Percentiles rank a stretch among this genome's conserved stretches.
Conservation (phyloP, 2,113 vertebrate genomes). For the Aegotheles bennettii region DNA sequence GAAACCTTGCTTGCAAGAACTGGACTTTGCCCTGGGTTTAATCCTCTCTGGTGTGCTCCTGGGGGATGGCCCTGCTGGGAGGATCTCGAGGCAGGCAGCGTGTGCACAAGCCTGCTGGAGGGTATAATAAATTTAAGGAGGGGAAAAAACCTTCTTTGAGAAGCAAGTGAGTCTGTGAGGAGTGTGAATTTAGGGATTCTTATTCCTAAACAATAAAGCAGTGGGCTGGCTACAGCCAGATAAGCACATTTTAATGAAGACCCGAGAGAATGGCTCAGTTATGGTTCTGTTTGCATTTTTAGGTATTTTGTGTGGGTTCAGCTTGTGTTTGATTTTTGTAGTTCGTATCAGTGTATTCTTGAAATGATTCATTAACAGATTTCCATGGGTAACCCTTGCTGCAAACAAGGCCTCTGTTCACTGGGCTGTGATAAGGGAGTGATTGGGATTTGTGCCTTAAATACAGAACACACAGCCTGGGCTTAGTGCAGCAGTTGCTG, state of each 20-base stretch:
- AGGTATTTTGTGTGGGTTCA: background rate
- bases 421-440: background rate
- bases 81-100: background rate
- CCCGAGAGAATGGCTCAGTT: background rate
- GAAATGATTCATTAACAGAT: background rate
- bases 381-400: background rate
- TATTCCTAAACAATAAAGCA: background rate
- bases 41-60: background rate
- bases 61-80: fast-evolving
- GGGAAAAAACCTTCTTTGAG: background rate
- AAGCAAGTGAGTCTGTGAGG: background rate
- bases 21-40: background rate
- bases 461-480: background rate
- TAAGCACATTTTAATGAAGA: background rate
- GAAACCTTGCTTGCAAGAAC: too few species aligned
- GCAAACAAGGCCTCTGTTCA: background rate
- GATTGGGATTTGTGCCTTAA: background rate
- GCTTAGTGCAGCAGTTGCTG: background rate
- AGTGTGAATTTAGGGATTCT: background rate
- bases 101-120: fast-evolving
- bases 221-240: background rate
- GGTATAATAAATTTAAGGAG: too few species aligned
- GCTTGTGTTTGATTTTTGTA: background rate
- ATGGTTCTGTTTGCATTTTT: background rate
- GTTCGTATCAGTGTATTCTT: background rate